These are phyloP conservation scores for Megastigmus dorsalis DNA, from an alignment of 2,888 invertebrate genomes.

Conservation along the genomic window DNA sequence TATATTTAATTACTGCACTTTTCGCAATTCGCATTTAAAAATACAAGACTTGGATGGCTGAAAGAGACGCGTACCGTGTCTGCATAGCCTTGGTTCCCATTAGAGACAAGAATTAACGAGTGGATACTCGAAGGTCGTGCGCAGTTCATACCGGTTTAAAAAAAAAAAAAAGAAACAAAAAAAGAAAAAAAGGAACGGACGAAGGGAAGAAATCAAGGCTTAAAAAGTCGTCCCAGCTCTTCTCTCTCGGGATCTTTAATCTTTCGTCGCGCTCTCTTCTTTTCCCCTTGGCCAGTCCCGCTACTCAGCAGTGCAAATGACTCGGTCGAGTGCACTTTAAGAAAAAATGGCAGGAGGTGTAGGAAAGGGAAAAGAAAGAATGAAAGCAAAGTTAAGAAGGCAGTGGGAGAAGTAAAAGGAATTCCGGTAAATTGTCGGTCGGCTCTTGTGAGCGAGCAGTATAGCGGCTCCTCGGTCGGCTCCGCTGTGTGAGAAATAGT, in stretches of 20 bases:
- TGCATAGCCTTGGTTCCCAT: no score
- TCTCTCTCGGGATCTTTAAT: conserved; percentile 30
- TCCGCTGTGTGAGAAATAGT: no score
- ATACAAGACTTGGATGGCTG: no score
- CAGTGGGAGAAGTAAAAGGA: conserved; percentile 8
- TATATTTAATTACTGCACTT: no score
- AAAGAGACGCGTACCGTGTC: no score
- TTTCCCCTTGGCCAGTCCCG: not conserved
- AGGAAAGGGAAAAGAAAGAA: not conserved
- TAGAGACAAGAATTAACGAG: conserved; percentile 16
- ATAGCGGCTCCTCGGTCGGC: no score
- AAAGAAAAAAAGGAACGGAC: no score
- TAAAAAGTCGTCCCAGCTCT: conserved; percentile 18
- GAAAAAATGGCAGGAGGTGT: not conserved
- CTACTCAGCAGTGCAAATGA: conserved; percentile 29
- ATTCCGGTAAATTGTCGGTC: conserved; percentile 32
- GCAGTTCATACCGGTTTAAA: not conserved
- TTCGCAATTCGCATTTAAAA: no score
- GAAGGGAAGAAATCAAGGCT: conserved; percentile 14
- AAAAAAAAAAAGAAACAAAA: no score
- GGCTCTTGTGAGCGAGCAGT: not conserved
- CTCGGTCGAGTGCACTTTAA: conserved; percentile 42
- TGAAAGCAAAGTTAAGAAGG: conserved; percentile 11
- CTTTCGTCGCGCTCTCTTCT: not conserved
- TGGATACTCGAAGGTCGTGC: not conserved